Conservation (phyloP, 2,888 invertebrate genomes). For the Amphipyra berbera region DNA sequence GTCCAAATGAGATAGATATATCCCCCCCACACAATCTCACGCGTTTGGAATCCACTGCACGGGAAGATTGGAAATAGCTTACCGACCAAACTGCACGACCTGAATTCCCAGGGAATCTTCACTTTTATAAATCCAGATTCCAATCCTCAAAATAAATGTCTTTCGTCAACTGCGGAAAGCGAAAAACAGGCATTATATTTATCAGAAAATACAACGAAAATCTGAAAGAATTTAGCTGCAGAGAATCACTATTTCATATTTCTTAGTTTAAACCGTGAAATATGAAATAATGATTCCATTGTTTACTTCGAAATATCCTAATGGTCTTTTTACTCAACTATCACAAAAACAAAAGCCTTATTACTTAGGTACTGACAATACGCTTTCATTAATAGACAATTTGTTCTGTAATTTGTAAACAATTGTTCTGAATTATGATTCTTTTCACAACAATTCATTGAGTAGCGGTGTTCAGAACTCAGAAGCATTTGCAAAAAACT, state of each 20-base stretch:
- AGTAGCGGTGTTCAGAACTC: neutral
- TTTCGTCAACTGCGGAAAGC: constrained; percentile 2
- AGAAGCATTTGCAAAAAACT: neutral
- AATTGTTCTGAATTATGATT: neutral
- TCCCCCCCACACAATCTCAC: constrained; percentile 37
- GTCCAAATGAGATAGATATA: constrained; percentile 46
- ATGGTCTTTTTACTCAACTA: neutral
- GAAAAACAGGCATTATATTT: neutral
- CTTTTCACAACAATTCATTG: neutral
- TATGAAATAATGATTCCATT: too few species aligned
- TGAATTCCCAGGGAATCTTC: constrained; percentile 69
- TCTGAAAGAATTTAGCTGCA: neutral
- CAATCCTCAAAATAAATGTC: constrained; percentile 53
- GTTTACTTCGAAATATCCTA: neutral
- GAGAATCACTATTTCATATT: too few species aligned
- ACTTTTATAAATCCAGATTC: constrained; percentile 60
- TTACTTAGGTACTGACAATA: too few species aligned
- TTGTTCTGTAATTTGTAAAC: neutral
- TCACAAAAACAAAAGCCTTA: neutral
- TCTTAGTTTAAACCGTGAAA: too few species aligned
- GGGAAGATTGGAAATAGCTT: constrained; percentile 82
- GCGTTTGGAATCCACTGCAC: constrained; percentile 64
- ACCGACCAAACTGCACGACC: constrained; percentile 77
- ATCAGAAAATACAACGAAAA: neutral
- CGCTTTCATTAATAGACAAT: neutral